Conservation (phyloP, 2,888 invertebrate species). For the Brachyptera putata region DNA sequence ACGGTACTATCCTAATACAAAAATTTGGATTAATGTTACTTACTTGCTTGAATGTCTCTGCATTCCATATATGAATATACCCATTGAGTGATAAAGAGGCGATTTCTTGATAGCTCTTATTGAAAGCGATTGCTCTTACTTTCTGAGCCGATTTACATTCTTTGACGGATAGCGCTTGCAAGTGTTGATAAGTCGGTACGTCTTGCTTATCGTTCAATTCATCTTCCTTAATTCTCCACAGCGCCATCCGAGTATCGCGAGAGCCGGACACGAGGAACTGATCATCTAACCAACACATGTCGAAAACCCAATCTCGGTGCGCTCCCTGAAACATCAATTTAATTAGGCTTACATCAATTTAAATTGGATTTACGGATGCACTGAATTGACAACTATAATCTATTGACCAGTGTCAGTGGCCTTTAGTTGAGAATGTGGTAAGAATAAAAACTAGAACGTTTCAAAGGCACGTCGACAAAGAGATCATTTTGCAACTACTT, state of each 20-base stretch:
- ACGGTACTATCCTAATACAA: no score
- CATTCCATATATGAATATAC: constrained; percentile 91
- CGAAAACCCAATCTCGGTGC: constrained; percentile 90
- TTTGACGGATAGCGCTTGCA: constrained; percentile 58
- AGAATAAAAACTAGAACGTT: no score
- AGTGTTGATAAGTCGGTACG: constrained; percentile 45
- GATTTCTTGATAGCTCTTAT: constrained; percentile 78
- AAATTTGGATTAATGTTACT: no score
- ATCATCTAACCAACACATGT: constrained; percentile 95
- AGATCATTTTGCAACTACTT: no score
- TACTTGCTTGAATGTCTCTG: constrained; percentile 78
- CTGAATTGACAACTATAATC: no score
- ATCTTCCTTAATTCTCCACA: constrained; percentile 72
- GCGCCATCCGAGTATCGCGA: constrained; percentile 82
- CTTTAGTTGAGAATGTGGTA: no score
- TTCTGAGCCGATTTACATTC: constrained; percentile 76
- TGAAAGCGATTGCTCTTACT: constrained; percentile 83
- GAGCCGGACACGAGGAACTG: constrained; percentile 92
- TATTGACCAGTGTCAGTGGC: no score
- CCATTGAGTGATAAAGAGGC: constrained; percentile 90
- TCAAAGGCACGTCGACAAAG: no score
- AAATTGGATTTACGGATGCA: no score
- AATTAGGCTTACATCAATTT: no score
- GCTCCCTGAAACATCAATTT: constrained; percentile 54
- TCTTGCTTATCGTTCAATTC: constrained; percentile 48